Evolutionary conservation across 2,113 vertebrate genomes (phyloP), one percentile per base, ranked within the genome.

Genomic region (Pomatostomus ruficeps): DNA sequence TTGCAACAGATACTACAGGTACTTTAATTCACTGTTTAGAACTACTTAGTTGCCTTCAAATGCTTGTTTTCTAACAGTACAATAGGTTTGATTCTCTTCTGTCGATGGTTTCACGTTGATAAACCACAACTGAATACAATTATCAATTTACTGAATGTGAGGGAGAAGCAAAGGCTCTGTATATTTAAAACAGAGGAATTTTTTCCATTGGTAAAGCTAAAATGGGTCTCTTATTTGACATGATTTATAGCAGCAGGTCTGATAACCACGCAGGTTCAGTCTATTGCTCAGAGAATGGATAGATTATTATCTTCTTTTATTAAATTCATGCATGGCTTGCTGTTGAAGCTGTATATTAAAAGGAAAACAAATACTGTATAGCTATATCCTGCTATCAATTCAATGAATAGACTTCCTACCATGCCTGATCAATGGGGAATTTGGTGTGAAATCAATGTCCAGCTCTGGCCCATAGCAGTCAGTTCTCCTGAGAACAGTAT

Each of bases 241-340:
- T 96, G 96, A 97, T 97, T 97, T 96, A 97, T 96, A 92, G 89
- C 82, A 83, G 79, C 52, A 90, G 68, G 40, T 67, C 88, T 83
- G 72, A 96, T 96, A 96, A 96, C 88, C 88, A 94, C 72, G 62
- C 79, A 94, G 48, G 57, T 90, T 93, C 72, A 81, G 85, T 78
- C 88, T 88, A 68, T 84, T 72, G 78, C 63, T 90, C 67, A 78
- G 20, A 61, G 72, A 96, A 95, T 85, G 48, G 93, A 88, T 94
- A 96, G 93, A 97, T 97, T 91, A 96, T 93, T 96, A 96, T 96
- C 93, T 96, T 83, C 63, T 96, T 96, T 96, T 96, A 97, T 97
- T 97, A 97, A 96, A 97, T 96, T 94, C 88, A 96, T 94, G 91
- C 91, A 90, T 94, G 85, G 59, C 61, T 96, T 95, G 75, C 72